Base-by-base conservation (phyloP, 2,113 vertebrate species). In the Ciconia boyciana region DNA sequence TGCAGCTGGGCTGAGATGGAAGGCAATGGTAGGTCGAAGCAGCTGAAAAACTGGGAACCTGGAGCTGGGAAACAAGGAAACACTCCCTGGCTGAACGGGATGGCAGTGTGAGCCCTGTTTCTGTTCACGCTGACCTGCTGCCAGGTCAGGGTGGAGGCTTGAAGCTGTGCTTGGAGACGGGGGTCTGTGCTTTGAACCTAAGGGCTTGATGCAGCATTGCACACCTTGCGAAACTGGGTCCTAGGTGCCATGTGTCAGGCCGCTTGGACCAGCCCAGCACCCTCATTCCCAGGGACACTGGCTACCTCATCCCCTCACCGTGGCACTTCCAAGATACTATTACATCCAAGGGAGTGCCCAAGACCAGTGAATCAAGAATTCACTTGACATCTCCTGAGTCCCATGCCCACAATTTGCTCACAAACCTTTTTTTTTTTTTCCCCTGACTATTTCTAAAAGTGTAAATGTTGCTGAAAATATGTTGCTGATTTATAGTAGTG, bases 361-460 rank as follows among this genome's bases (percentile, higher is more conserved):
- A n/a, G 49, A 52, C 9, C 34, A 15, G 36, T 1, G 24, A 39
- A 66, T 52, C 44, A 31, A 31, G 49, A 82, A 78, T 83, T 66
- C 36, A 13, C 34, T 34, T 44, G 43, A 13, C 19, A 81, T 80
- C 62, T 80, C 66, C 49, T 4, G 13, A 48, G 22, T 61, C 17
- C 49, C 10, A 13, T 34, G 36, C 36, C 44, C 83, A 54, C 19
- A 55, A 54, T 68, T 80, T 64, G 17, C 25, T 48, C 34, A 55
- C 32, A 81, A 83, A 36, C 9, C 3, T 0, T 1, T 51, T 31
- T 49, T 1, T 51, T 31, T 31, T 49, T 24, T 55, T 1, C 2
- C 9, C 18, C 19, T 16, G 25, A 31, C 13, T 58, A n/a, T 75
- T 85, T 85, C 34, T 88, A 8, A 21, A 71, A 71, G 21, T 39